These are phyloP conservation scores for Catostylus mosaicus DNA, from an alignment of 30 jellyfish, hydroid and myxozoan species.

Conservation along the genomic window DNA sequence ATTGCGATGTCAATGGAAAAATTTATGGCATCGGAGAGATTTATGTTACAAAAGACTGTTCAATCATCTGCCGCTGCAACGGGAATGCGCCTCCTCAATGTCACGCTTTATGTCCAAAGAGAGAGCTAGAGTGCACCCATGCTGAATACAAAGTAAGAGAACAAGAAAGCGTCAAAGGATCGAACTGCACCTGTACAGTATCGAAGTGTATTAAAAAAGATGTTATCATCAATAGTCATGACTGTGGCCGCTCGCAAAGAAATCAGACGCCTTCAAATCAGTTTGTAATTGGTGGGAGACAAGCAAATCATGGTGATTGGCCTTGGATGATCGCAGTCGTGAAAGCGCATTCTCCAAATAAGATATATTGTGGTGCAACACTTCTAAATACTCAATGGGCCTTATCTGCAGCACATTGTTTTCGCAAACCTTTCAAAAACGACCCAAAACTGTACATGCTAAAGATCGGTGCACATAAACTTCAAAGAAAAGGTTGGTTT, in stretches of 20 bases:
- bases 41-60: neutral
- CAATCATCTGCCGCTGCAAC: neutral
- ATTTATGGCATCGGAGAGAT: neutral
- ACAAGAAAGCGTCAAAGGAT: neutral
- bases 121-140: neutral
- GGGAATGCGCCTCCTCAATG: neutral
- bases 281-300: constrained; percentile 1
- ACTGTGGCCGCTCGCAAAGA: neutral
- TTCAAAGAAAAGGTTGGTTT: neutral
- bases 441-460: neutral
- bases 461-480: neutral
- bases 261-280: neutral
- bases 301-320: neutral
- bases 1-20: neutral
- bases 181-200: constrained; percentile 1
- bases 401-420: constrained; percentile 12
- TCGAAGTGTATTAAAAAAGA: neutral
- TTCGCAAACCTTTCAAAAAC: neutral
- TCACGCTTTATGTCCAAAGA: neutral
- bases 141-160: neutral
- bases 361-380: neutral
- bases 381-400: neutral
- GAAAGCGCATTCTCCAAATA: neutral
- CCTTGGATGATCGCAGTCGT: constrained; percentile 14
- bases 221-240: neutral